These are phyloP conservation scores for Heliconius ismenius DNA, from an alignment of 2,888 invertebrate genomes.

Conservation along the genomic window DNA sequence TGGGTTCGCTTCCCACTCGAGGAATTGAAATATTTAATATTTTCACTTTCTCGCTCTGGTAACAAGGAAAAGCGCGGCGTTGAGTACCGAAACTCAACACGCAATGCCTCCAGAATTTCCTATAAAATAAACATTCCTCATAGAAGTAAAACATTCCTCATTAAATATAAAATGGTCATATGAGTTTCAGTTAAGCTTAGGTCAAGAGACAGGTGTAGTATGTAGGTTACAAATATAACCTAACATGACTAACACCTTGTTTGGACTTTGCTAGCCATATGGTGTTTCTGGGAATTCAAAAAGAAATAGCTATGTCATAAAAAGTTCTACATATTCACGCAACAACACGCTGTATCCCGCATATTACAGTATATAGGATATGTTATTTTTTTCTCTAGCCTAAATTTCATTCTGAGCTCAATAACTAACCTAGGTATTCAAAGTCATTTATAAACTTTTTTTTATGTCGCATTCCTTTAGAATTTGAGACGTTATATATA, in stretches of 20 bases:
- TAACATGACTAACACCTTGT: constrained; percentile 11
- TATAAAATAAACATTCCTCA: no score
- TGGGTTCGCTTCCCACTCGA: no score
- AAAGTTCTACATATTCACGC: background rate
- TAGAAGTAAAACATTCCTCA: background rate
- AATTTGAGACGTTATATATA: background rate
- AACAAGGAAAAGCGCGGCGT: no score
- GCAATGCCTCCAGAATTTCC: no score
- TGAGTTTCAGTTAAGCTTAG: background rate
- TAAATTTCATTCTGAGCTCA: no score
- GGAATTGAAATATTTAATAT: no score
- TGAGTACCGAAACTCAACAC: no score
- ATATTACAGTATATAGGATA: background rate
- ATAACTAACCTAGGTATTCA: no score
- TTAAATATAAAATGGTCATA: background rate
- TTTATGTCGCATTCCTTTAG: no score
- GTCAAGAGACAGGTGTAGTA: constrained; percentile 24
- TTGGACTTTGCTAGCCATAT: constrained; percentile 1
- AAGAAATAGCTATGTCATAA: background rate
- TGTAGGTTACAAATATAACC: constrained; percentile 19
- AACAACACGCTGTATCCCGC: background rate
- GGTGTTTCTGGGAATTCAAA: background rate
- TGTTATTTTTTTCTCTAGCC: no score
- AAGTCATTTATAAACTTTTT: no score
- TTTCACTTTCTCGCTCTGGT: no score